Base-by-base conservation (phyloP, 2,797 vertebrate genomes). In the Sebastes hubbsi region DNA sequence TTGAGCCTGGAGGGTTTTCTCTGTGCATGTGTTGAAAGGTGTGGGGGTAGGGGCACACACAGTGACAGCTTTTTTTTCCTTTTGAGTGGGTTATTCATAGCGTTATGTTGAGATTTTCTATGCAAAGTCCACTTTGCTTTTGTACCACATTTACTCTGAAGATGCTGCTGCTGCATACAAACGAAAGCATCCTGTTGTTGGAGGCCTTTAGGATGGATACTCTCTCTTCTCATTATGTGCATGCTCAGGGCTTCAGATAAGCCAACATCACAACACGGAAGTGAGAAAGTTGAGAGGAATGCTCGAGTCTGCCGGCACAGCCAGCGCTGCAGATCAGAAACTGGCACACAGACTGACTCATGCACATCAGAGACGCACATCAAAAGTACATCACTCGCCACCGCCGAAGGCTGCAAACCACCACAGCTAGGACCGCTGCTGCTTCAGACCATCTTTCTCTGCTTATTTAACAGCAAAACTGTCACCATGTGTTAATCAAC, bases 231-330 rank as follows among this genome's bases (percentile, higher is more conserved):
- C 72, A 75, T 90, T 80, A 78, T 66, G 63, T 62, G 66, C 71
- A 61, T 0, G 66, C 54, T 75, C 2, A 76, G 55, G 77, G 83
- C 75, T 88, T 85, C 80, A 73, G 67, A 88, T 80, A 71, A 88
- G 68, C 75, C 61, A 52, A 76, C 82, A 74, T 87, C 82, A 84
- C 73, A 87, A 58, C 71, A 70, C 20, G 72, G 80, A 88, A 80
- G 89, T 92, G 90, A 93, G 88, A 83, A 78, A 71, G 85, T 84
- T 79, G 70, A 87, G 82, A 91, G 78, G 86, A 91, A 91, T 89
- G 86, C 82, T 88, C 8, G 8, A 64, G 52, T 80, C 78, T 49
- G 78, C 63, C 83, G 49, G 82, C 72, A 46, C 58, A 54, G 85
- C 66, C 63, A 60, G 71, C 13, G 61, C 77, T 63, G 60, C 69